Evolutionary conservation across 2,888 invertebrate genomes (phyloP), one percentile per base, ranked within the genome.

Genomic region (Lithosia quadra): DNA sequence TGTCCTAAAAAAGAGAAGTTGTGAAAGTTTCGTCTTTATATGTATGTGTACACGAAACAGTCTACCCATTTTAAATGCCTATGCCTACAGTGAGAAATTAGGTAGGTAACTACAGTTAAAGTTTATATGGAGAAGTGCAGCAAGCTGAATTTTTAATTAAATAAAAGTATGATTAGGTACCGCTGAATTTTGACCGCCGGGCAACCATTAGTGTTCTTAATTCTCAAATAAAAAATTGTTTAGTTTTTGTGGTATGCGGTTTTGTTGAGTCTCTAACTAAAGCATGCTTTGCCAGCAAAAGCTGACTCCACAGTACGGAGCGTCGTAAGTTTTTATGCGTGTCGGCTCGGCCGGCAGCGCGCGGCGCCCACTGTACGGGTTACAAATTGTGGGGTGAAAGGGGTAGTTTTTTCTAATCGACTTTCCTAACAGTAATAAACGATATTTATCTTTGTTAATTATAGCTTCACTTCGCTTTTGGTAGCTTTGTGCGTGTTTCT

Each of bases 361-460:
- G 84, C 83, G 90, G 92, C 91, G 92, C 92, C 91, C 94, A 93
- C 93, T 91, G 95, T 90, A 95, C 92, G 94, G 94, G 95, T 95
- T 95, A 94, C 95, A 95, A 95, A 95, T 95, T 95, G 94, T 94
- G 93, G 95, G 94, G 93, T 92, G 93, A 94, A 95, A 94, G 94
- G 95, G 95, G 94, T 94, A 93, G 92, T 93, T 95, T 95, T 94
- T 95, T 93, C 90, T 93, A 94, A 94, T 94, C 94, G 94, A 94
- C 95, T 95, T 94, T 92, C 89, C 92, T 94, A 93, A 93, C 93
- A 90, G 95, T 95, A 95, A 95, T 95, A 95, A 95, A 95, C 92
- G 93, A 94, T 95, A 95, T 95, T 95, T 95, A 95, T 95, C 95
- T 95, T 95, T 93, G 92, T 94, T 95, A 95, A 95, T 95, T 95